Percentiles rank a stretch among this genome's conserved stretches.
Conservation (phyloP, 2,113 vertebrate species). For the Sula dactylatra region DNA sequence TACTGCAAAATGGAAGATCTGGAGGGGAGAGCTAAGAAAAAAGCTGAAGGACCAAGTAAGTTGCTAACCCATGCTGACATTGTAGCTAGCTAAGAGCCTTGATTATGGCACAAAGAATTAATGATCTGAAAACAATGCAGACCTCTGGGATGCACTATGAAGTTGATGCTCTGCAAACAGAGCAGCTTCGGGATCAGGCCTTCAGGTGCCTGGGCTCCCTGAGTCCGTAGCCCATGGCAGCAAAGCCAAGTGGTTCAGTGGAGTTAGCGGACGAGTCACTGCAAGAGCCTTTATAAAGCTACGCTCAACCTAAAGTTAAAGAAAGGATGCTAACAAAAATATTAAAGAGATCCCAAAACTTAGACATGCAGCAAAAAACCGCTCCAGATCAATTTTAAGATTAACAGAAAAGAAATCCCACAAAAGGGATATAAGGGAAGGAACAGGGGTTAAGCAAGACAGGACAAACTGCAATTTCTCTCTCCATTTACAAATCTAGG, state of each 20-base stretch:
- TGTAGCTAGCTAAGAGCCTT: not conserved
- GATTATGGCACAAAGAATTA: not conserved
- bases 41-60: not conserved
- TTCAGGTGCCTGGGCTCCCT: not conserved
- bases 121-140: not conserved
- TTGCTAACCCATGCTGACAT: not conserved
- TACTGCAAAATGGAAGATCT: not conserved
- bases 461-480: not conserved
- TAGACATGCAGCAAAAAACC: not conserved
- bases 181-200: not conserved
- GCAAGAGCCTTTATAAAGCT: not conserved
- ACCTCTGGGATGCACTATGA: not conserved
- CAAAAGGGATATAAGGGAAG: not conserved
- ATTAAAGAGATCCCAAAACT: not conserved
- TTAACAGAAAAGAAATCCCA: not conserved
- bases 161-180: not conserved
- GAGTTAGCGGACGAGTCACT: not conserved
- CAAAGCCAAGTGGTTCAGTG: fast-evolving
- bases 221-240: fast-evolving
- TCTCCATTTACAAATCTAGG: not conserved
- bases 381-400: not conserved
- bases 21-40: too few species aligned
- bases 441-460: not conserved
- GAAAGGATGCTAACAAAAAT: not conserved
- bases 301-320: not conserved